A percentile compares a stretch with the other conserved stretches of the same genome.
Evolutionary conservation across 2,113 vertebrate genomes (phyloP).

Genomic region (Phylloscopus whistleri): DNA sequence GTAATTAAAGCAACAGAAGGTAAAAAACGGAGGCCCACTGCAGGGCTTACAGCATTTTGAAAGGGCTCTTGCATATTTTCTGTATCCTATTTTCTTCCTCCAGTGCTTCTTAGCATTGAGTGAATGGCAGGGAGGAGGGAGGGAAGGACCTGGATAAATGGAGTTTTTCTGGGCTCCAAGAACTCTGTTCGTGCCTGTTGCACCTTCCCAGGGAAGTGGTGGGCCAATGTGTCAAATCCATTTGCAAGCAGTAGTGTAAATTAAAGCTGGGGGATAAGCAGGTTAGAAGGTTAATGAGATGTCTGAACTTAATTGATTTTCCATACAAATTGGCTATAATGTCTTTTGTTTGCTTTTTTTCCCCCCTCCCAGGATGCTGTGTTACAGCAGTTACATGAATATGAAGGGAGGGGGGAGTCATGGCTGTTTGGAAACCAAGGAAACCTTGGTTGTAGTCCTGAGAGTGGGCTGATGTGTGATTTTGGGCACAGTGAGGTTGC

Average conservation of each 20-base stretch:
- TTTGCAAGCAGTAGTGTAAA: slow-evolving; percentile 17
- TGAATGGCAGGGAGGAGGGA: background rate
- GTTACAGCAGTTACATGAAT: background rate
- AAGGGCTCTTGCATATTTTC: background rate
- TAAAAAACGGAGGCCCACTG: slow-evolving; percentile 20
- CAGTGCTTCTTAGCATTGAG: background rate
- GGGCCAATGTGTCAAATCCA: slow-evolving; percentile 8
- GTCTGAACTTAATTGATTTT: slow-evolving; percentile 47
- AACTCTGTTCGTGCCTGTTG: background rate
- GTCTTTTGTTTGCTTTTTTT: slow-evolving; percentile 4
- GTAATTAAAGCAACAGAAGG: background rate
- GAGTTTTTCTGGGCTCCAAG: background rate
- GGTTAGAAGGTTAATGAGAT: slow-evolving; percentile 58
- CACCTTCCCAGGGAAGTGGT: background rate
- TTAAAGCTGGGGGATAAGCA: slow-evolving; percentile 23
- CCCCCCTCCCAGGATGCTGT: background rate
- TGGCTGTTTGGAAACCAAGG: background rate
- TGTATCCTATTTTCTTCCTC: background rate
- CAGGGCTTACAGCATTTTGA: background rate
- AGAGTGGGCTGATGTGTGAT: background rate
- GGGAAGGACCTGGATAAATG: slow-evolving; percentile 5
- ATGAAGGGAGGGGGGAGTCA: background rate
- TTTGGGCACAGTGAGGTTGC: background rate
- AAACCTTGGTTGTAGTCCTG: background rate
- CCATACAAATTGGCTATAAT: slow-evolving; percentile 35